Evolutionary conservation across 2,113 vertebrate species (phyloP).

Genomic region (Neogobius melanostomus): DNA sequence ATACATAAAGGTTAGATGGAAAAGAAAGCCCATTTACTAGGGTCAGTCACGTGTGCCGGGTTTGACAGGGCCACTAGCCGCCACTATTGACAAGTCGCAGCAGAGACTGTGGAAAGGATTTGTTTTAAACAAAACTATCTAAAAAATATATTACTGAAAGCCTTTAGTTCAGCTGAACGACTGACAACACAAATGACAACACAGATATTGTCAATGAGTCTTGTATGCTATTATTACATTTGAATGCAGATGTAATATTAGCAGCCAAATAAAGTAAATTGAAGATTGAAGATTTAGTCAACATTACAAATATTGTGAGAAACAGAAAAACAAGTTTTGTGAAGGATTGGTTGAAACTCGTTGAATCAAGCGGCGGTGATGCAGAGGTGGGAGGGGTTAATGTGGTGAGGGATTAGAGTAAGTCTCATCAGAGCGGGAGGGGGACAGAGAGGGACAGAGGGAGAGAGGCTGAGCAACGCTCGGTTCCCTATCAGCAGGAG

Average conservation of each 20-base stretch:
- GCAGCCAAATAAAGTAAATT: too few relatives aligned
- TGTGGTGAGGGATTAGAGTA: constrained; percentile 37
- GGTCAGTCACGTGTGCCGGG: too few relatives aligned
- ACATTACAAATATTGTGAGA: neutral
- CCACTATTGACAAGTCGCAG: too few relatives aligned
- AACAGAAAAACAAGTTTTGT: neutral
- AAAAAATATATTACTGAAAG: too few relatives aligned
- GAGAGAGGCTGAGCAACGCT: constrained; percentile 22
- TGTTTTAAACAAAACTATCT: too few relatives aligned
- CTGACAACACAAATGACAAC: neutral
- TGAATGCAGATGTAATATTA: too few relatives aligned
- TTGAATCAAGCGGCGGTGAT: constrained; percentile 8
- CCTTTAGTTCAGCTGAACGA: too few relatives aligned
- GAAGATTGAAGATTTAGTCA: neutral
- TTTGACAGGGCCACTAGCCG: too few relatives aligned
- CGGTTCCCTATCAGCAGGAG: constrained; percentile 50
- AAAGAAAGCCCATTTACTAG: too few relatives aligned
- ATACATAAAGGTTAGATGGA: too few relatives aligned
- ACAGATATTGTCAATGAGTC: neutral
- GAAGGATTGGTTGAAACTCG: neutral
- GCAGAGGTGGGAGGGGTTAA: constrained; percentile 33
- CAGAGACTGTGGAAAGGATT: too few relatives aligned
- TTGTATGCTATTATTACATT: neutral
- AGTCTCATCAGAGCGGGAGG: constrained; percentile 35
- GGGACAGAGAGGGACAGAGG: constrained; percentile 13